Conservation (phyloP, 2,113 vertebrate genomes). For the Gallinago paraguaiae region DNA sequence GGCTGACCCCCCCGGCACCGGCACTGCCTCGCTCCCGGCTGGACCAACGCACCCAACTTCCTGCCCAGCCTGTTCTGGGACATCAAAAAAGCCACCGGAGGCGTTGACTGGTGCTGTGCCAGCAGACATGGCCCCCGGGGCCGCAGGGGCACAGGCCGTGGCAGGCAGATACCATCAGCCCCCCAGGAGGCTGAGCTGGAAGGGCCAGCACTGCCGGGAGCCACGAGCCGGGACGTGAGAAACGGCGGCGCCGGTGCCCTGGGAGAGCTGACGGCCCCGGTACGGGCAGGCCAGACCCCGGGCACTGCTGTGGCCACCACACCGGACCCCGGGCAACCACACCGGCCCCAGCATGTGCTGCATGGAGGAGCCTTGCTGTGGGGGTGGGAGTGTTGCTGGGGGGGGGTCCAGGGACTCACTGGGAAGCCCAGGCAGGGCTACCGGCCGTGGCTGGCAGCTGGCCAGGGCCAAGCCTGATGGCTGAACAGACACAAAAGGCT, state of each 20-base stretch:
- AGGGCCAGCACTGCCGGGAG: background rate
- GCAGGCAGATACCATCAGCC: background rate
- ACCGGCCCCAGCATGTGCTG: background rate
- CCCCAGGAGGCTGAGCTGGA: background rate
- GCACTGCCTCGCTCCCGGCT: background rate
- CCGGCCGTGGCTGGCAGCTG: background rate
- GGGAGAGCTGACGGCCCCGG: background rate
- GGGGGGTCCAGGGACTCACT: background rate
- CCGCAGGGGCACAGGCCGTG: background rate
- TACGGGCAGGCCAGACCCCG: accelerated
- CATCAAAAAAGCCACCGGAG: constrained; percentile 14
- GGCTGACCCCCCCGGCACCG: background rate
- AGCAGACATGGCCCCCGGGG: background rate
- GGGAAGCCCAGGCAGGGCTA: background rate
- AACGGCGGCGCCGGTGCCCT: accelerated
- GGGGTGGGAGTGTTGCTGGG: accelerated
- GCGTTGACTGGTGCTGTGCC: background rate
- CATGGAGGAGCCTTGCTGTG: accelerated
- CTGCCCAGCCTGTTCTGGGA: constrained; percentile 35
- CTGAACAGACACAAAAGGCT: background rate
- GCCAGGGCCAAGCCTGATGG: background rate
- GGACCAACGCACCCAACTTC: background rate
- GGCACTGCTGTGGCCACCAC: too few relatives aligned
- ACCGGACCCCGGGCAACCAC: too few relatives aligned
- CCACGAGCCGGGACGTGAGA: background rate